Evolutionary conservation across 1,140 invertebrate genomes (phyloP).

Genomic region (Phymorhynchus buccinoides): DNA sequence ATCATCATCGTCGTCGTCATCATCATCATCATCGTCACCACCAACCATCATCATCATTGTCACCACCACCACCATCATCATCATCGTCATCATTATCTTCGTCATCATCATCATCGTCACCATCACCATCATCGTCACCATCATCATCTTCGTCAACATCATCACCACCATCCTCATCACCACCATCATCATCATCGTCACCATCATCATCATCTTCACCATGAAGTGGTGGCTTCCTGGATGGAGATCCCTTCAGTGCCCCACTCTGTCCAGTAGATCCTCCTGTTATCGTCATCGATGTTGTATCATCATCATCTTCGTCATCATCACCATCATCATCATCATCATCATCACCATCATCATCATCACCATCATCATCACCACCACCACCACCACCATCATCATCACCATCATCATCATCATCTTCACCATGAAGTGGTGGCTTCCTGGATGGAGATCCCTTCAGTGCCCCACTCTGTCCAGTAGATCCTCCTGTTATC

Average conservation of each 20-base stretch:
- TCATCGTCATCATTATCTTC: too few relatives aligned
- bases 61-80: too few relatives aligned
- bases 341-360: not conserved
- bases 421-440: not conserved
- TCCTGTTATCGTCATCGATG: not conserved
- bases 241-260: not conserved
- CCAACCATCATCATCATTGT: too few relatives aligned
- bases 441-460: slow-evolving; percentile 54
- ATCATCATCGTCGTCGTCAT: too few relatives aligned
- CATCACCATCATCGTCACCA: not conserved
- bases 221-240: slow-evolving; percentile 53
- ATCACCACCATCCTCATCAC: not conserved
- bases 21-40: too few relatives aligned
- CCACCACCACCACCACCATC: not conserved
- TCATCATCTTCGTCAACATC: not conserved
- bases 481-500: not conserved
- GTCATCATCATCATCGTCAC: too few relatives aligned
- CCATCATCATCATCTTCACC: not conserved
- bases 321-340: not conserved
- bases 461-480: not conserved
- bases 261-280: not conserved
- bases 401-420: not conserved
- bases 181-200: not conserved
- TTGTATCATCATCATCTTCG: too few relatives aligned
- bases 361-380: not conserved